A percentile compares a stretch with the other conserved stretches of the same genome.
Evolutionary conservation across 2,888 invertebrate species (phyloP).

Genomic region (Gonocerus acuteangulatus): DNA sequence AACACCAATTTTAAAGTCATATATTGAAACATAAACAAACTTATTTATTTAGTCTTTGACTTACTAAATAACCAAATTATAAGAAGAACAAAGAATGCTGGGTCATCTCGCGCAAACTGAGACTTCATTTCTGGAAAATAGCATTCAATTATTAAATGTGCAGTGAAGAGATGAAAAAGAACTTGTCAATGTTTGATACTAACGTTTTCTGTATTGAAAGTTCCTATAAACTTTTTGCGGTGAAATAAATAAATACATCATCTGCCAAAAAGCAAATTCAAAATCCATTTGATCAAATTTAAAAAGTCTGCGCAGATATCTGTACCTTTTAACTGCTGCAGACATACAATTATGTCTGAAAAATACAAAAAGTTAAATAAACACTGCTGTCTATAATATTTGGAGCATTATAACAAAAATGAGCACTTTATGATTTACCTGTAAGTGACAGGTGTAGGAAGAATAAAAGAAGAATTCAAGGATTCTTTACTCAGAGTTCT

Average conservation of each 20-base stretch:
- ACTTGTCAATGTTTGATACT: no score
- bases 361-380: not conserved
- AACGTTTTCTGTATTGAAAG: conserved; percentile 95
- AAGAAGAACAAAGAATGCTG: conserved; percentile 90
- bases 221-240: conserved; percentile 97
- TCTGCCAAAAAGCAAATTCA: conserved; percentile 99
- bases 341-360: conserved; percentile 64
- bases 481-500: conserved; percentile 35
- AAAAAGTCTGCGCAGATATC: conserved; percentile 73
- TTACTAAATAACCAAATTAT: conserved; percentile 73
- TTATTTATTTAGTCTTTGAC: conserved; percentile 44
- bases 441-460: conserved; percentile 39
- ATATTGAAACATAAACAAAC: not conserved
- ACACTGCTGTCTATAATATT: no score
- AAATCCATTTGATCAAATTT: conserved; percentile 99
- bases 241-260: conserved; percentile 85
- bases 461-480: conserved; percentile 35
- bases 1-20: not conserved
- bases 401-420: not conserved
- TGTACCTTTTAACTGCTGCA: conserved; percentile 80
- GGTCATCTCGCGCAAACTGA: conserved; percentile 98
- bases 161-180: no score
- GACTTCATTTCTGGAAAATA: conserved; percentile 81
- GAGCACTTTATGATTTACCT: conserved; percentile 30
- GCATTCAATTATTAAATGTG: not conserved